Conservation (phyloP, 2,113 vertebrate genomes). For the Chloropsis hardwickii region DNA sequence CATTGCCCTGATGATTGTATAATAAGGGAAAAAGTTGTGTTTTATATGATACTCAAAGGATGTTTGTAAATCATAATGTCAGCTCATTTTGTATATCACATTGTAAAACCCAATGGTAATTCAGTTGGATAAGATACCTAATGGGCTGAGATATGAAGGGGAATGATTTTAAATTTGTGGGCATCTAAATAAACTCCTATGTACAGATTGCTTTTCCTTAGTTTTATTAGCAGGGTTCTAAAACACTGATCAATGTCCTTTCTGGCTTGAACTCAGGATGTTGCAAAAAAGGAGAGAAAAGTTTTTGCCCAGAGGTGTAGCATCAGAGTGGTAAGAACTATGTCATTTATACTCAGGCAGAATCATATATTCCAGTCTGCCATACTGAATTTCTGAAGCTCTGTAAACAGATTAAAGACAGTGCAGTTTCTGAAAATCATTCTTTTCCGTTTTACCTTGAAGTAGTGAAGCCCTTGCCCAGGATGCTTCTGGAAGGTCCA, state of each 20-base stretch:
- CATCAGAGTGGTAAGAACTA: background rate
- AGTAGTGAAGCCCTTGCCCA: background rate
- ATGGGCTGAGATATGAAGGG: constrained; percentile 53
- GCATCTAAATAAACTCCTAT: constrained; percentile 70
- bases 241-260: background rate
- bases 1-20: constrained; percentile 49
- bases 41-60: constrained; percentile 63
- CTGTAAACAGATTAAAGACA: background rate
- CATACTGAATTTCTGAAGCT: background rate
- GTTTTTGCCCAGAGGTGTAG: background rate
- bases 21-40: constrained; percentile 59
- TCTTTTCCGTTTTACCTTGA: background rate
- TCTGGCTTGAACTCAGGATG: background rate
- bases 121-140: constrained; percentile 47
- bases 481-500: background rate
- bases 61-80: constrained; percentile 66
- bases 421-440: background rate
- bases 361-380: background rate
- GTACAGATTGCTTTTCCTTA: constrained; percentile 51
- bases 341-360: background rate
- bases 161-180: constrained; percentile 58
- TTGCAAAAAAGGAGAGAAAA: background rate
- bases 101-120: constrained; percentile 69
- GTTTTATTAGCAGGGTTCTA: constrained; percentile 13
- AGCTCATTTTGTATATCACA: constrained; percentile 65